Conservation (phyloP, 2,888 invertebrate species). For the Congeria kusceri region DNA sequence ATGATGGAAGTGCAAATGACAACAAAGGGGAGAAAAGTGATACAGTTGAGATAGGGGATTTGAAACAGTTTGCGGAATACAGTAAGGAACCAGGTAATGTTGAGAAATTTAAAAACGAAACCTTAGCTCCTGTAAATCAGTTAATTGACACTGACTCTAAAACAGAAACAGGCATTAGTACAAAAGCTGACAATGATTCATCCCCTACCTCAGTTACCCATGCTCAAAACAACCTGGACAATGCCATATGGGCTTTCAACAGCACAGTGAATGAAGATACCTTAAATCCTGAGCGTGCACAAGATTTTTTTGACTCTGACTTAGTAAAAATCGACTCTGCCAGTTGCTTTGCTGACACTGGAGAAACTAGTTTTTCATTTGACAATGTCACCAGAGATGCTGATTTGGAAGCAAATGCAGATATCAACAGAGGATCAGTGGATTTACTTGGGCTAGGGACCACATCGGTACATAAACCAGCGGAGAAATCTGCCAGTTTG, state of each 20-base stretch:
- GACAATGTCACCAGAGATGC: background rate
- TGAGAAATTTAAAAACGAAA: background rate
- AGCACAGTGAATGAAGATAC: background rate
- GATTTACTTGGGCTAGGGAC: background rate
- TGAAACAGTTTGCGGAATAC: too few species aligned
- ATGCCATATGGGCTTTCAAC: background rate
- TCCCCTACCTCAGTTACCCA: background rate
- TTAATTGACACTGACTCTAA: too few species aligned
- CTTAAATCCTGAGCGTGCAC: background rate
- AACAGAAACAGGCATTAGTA: too few species aligned
- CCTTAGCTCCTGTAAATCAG: too few species aligned
- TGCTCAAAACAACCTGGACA: conserved; percentile 1
- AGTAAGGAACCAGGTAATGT: conserved; percentile 14
- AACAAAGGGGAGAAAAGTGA: background rate
- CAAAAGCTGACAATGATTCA: too few species aligned
- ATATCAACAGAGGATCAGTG: background rate
- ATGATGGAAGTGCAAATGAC: too few species aligned
- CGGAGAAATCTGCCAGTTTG: conserved; percentile 54
- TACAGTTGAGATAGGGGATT: background rate
- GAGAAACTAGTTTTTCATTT: background rate
- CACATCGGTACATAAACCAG: conserved; percentile 18
- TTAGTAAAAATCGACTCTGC: background rate
- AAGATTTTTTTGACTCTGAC: background rate
- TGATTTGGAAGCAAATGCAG: background rate
- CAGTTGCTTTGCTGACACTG: background rate